Percentiles rank a stretch among this genome's conserved stretches.
Evolutionary conservation across 2,113 vertebrate genomes (phyloP).

Genomic region (Misgurnus anguillicaudatus): DNA sequence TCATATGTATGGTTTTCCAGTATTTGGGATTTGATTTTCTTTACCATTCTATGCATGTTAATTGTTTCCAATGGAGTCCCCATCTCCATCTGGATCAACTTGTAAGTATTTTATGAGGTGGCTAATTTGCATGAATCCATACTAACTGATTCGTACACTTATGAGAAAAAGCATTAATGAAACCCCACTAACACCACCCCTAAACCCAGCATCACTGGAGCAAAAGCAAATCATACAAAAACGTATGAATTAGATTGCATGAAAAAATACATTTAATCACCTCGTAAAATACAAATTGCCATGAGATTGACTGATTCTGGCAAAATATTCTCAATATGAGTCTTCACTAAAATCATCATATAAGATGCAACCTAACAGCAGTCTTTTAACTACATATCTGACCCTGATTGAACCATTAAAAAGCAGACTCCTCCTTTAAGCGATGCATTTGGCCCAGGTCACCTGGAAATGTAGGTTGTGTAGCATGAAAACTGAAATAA

Average conservation of each 20-base stretch:
- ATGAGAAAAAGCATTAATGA: too few relatives aligned
- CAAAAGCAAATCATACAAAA: too few relatives aligned
- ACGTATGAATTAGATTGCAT: too few relatives aligned
- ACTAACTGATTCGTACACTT: too few relatives aligned
- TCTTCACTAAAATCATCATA: too few relatives aligned
- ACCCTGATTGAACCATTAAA: not conserved
- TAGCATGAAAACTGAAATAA: constrained; percentile 6
- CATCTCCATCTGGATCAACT: too few relatives aligned
- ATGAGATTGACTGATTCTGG: not conserved
- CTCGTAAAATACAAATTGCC: too few relatives aligned
- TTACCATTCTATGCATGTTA: constrained; percentile 35
- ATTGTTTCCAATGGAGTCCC: constrained; percentile 43
- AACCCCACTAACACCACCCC: too few relatives aligned
- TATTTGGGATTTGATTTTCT: constrained; percentile 10
- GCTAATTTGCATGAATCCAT: too few relatives aligned
- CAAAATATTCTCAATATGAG: constrained; percentile 18
- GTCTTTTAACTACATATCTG: not conserved
- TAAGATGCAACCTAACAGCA: not conserved
- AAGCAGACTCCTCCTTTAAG: constrained; percentile 12
- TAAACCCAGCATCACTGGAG: too few relatives aligned
- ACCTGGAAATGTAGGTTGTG: not conserved
- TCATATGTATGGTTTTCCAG: constrained; percentile 25
- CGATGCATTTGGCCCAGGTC: not conserved
- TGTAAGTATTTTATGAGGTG: too few relatives aligned
- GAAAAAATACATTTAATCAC: too few relatives aligned